phyloP scores from a whole-genome alignment of 2,797 vertebrate genomes.

The Vespertilio murinus region DNA sequence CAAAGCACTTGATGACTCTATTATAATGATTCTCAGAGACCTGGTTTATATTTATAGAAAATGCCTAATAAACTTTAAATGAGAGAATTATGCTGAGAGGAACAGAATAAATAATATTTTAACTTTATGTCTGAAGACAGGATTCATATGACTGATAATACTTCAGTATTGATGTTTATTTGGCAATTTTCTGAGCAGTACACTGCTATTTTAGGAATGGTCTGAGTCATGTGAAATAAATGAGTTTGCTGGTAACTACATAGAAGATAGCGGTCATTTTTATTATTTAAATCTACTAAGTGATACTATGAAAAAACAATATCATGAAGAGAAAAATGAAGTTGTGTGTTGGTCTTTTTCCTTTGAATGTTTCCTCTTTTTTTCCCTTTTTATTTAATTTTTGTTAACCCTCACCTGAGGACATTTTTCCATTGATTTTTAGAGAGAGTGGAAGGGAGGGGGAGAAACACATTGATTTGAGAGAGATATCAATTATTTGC shows the following conservation, averaged over 20 bases:
- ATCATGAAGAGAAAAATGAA: neutral
- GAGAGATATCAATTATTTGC: too few relatives aligned
- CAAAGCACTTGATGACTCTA: neutral
- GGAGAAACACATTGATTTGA: too few relatives aligned
- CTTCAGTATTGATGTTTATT: neutral
- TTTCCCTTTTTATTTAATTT: neutral
- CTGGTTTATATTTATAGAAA: constrained; percentile 7
- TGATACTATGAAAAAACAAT: constrained; percentile 2
- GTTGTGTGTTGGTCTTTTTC: neutral
- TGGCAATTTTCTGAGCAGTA: neutral
- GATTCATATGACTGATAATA: constrained; percentile 21
- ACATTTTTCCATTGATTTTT: too few relatives aligned
- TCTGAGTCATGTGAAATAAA: constrained; percentile 13
- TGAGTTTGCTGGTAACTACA: neutral
- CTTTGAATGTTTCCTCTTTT: neutral
- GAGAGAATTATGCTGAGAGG: neutral
- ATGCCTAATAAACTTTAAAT: neutral
- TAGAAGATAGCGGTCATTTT: neutral
- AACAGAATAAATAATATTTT: neutral
- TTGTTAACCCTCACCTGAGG: too few relatives aligned
- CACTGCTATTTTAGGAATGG: neutral
- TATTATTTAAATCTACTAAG: constrained; percentile 17
- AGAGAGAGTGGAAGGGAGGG: too few relatives aligned
- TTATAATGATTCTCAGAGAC: neutral
- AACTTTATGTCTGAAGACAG: neutral